Base-by-base conservation (phyloP, 1,140 invertebrate species). In the Aphelenchoides besseyi region DNA sequence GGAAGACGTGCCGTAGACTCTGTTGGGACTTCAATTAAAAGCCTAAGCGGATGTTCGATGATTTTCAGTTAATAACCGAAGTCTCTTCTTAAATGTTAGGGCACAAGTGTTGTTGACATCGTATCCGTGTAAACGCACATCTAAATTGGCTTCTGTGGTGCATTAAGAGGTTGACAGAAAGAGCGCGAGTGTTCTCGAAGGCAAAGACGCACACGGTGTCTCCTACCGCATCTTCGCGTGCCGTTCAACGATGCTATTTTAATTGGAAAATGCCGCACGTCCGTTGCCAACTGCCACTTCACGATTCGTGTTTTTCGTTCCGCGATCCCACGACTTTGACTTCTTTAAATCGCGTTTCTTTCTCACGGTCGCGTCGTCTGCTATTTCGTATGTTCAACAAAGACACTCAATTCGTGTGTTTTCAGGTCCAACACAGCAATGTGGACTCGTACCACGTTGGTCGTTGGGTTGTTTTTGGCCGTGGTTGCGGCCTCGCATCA, bases 201-300 rank as follows among this genome's bases (percentile, higher is more conserved):
- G 41, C 41, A 23, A 23, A 12, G 41, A 48, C 41, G 23, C 41
- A 48, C 41, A 23, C 41, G 41, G 23, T 23, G 12, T 48, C n/a
- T 48, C 41, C 41, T 23, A 23, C 41, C 12, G 41, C 41, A 23
- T 48, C 41, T 48, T 48, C 41, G 23, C 41, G 41, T 23, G n/a
- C n/a, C n/a, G n/a, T n/a, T n/a, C n/a, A n/a, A n/a, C n/a, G n/a
- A n/a, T 12, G 41, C 41, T 23, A 12, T 48, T 48, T 48, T 48
- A 48, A 48, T 48, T 48, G 41, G 41, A 48, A 48, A 48, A 48
- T n/a, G n/a, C n/a, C n/a, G n/a, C n/a, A n/a, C n/a, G n/a, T n/a
- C n/a, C n/a, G n/a, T n/a, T n/a, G n/a, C n/a, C n/a, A n/a, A 48
- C 12, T 23, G 41, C 41, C 41, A 48, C 41, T 48, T 48, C 41